Conservation (phyloP, 2,113 vertebrate genomes). For the Forbesichthys agassizii region DNA sequence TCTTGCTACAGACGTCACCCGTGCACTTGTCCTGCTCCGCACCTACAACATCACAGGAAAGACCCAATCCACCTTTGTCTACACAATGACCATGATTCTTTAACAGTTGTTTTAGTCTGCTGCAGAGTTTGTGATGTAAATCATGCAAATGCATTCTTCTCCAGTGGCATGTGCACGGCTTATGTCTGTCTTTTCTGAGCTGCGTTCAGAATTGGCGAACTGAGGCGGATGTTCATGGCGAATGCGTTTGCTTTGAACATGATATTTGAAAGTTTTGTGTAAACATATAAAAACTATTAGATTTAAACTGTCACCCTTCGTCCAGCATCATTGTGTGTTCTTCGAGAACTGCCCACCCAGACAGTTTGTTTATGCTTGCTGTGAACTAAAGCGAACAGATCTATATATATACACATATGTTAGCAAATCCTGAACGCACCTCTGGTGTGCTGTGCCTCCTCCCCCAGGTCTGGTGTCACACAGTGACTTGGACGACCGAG, state of each 20-base stretch:
- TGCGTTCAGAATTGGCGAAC: no score
- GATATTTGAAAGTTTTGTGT: no score
- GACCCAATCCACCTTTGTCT: conserved; percentile 3
- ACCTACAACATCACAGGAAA: conserved; percentile 8
- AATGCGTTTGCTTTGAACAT: no score
- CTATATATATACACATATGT: no score
- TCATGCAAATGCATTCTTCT: background rate
- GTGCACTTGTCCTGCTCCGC: background rate
- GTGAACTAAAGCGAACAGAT: no score
- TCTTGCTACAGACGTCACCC: conserved; percentile 14
- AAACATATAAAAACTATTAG: no score
- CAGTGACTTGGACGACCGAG: conserved; percentile 99
- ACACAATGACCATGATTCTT: background rate
- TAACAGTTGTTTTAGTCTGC: background rate
- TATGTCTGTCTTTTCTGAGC: conserved; percentile 13
- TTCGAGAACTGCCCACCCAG: no score
- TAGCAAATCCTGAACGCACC: no score
- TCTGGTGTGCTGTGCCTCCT: conserved; percentile 44
- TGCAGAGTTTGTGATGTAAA: background rate
- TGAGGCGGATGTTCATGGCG: no score
- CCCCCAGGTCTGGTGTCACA: conserved; percentile 94
- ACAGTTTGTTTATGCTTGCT: no score
- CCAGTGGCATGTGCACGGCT: background rate
- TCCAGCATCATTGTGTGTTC: no score
- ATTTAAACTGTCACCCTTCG: no score